Percentiles rank a stretch among this genome's conserved stretches.
Evolutionary conservation across 2,113 vertebrate species (phyloP).

Genomic region (Oplegnathus fasciatus): DNA sequence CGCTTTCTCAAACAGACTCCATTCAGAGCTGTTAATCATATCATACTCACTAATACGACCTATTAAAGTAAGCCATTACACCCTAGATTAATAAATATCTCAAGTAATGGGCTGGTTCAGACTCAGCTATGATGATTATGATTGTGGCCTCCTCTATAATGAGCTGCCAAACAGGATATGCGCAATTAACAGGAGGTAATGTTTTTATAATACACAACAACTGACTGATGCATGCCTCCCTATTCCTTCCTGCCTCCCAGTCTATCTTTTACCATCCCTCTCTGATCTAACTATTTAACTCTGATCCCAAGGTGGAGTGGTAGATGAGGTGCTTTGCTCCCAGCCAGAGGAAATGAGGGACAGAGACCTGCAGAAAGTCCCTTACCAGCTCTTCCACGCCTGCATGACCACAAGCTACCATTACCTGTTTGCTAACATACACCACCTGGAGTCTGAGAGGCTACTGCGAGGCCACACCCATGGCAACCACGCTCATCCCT

Average conservation of each 20-base stretch:
- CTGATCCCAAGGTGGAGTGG: slow-evolving; percentile 87
- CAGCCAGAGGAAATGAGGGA: slow-evolving; percentile 90
- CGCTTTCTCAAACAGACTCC: not conserved
- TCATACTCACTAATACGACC: slow-evolving; percentile 26
- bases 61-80: slow-evolving; percentile 27
- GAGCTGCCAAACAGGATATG: slow-evolving; percentile 18
- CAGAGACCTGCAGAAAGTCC: slow-evolving; percentile 91
- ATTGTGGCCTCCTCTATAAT: slow-evolving; percentile 15
- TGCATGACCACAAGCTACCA: slow-evolving; percentile 88
- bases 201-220: slow-evolving; percentile 12
- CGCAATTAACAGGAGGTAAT: slow-evolving; percentile 14
- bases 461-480: slow-evolving; percentile 68
- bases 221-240: not conserved
- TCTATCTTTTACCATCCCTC: not conserved
- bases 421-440: slow-evolving; percentile 81
- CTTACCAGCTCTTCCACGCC: slow-evolving; percentile 91
- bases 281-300: slow-evolving; percentile 32
- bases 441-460: slow-evolving; percentile 83
- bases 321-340: slow-evolving; percentile 88
- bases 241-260: not conserved
- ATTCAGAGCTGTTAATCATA: slow-evolving; percentile 49
- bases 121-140: slow-evolving; percentile 6
- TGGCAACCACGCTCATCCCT: slow-evolving; percentile 80
- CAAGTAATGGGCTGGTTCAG: slow-evolving; percentile 15
- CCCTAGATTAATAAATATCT: slow-evolving; percentile 22